Conservation (phyloP, 1,140 invertebrate species). For the Brachystomella parvula region DNA sequence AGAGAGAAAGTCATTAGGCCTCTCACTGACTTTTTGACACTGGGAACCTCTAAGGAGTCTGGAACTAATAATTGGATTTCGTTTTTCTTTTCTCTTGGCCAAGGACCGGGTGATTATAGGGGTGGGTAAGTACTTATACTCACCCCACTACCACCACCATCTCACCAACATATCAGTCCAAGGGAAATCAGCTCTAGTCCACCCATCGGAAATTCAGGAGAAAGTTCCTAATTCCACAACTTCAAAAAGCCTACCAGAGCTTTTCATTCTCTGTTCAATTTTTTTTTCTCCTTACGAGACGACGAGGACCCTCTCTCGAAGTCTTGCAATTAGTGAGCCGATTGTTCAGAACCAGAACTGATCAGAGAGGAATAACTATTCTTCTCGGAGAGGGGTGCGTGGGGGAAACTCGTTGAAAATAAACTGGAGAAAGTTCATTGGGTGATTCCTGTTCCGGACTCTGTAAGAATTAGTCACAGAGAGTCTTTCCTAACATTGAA, state of each 20-base stretch:
- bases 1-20: conserved; percentile 7
- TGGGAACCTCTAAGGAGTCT: neutral
- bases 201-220: no score
- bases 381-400: no score
- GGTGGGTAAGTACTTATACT: neutral
- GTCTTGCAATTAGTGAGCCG: conserved; percentile 26
- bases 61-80: conserved; percentile 32
- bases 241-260: neutral
- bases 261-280: no score
- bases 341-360: conserved; percentile 28
- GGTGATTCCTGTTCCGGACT: neutral
- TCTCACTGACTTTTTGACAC: conserved; percentile 8
- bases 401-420: no score
- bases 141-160: neutral
- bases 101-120: neutral
- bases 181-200: neutral
- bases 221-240: neutral
- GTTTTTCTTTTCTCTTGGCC: conserved; percentile 3
- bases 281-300: no score
- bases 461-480: conserved; percentile 17
- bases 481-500: neutral
- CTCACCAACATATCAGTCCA: neutral
- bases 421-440: no score
- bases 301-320: neutral
- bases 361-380: no score